A percentile compares a stretch with the other conserved stretches of the same genome.
Conservation (phyloP, 2,113 vertebrate genomes). For the Poecile atricapillus region DNA sequence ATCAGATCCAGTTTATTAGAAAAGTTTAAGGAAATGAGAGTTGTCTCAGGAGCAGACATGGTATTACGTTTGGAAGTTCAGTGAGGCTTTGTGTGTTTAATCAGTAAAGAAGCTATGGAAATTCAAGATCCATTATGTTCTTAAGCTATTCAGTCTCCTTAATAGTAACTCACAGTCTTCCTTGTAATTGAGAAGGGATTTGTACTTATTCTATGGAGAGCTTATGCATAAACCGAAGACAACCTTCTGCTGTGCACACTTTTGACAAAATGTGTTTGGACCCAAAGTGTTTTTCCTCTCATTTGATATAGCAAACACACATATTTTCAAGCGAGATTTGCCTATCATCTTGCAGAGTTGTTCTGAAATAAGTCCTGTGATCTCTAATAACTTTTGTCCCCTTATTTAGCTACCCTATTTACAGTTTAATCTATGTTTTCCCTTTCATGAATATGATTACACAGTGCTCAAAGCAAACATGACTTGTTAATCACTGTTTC, state of each 20-base stretch:
- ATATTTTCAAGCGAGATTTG: not conserved
- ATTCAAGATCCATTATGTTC: not conserved
- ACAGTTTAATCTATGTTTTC: not conserved
- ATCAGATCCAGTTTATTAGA: not conserved
- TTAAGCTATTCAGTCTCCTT: not conserved
- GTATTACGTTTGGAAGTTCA: not conserved
- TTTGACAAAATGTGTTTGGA: not conserved
- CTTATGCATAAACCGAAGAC: not conserved
- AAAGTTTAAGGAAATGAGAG: not conserved
- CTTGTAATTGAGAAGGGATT: not conserved
- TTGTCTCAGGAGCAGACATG: not conserved
- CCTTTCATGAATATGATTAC: not conserved
- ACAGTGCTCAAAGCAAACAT: not conserved
- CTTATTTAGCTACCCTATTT: not conserved
- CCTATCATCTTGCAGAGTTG: not conserved
- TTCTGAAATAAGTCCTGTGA: not conserved
- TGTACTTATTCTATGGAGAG: not conserved
- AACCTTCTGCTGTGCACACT: not conserved
- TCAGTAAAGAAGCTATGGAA: not conserved
- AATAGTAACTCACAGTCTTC: not conserved
- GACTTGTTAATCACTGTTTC: not conserved
- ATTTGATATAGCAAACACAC: not conserved
- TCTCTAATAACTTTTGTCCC: not conserved
- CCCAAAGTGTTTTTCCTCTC: not conserved
- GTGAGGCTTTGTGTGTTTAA: not conserved